Evolutionary conservation across 1,140 invertebrate species (phyloP).

Genomic region (Hormaphis cornu): DNA sequence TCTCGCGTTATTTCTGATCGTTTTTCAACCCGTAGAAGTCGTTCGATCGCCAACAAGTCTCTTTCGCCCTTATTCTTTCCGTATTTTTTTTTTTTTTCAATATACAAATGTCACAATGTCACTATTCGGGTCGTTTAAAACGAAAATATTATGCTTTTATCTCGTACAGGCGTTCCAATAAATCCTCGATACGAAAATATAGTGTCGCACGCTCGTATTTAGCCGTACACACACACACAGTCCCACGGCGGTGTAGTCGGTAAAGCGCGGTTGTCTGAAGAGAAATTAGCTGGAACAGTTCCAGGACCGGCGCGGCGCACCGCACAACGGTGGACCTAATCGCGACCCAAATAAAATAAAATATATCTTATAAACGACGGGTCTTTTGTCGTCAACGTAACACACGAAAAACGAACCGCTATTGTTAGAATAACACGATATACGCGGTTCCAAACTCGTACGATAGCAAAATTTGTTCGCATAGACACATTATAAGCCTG

Average conservation of each 20-base stretch:
- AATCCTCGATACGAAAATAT: not conserved
- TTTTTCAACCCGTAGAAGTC: no score
- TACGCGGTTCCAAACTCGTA: no score
- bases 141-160: slow-evolving; percentile 23
- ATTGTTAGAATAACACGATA: no score
- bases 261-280: not conserved
- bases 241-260: no score
- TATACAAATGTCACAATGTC: not conserved
- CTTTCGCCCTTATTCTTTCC: not conserved
- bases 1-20: slow-evolving; percentile 8
- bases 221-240: not conserved
- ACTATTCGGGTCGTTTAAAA: slow-evolving; percentile 15
- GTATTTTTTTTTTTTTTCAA: slow-evolving; percentile 2
- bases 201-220: not conserved
- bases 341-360: slow-evolving; percentile 12
- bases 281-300: slow-evolving; percentile 17
- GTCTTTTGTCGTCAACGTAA: no score
- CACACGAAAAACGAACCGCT: no score
- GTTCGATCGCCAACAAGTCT: not conserved
- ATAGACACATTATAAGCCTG: no score
- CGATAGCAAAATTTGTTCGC: no score
- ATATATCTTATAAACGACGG: no score
- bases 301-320: not conserved
- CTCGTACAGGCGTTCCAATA: slow-evolving; percentile 4
- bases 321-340: not conserved